Base-by-base conservation (phyloP, 2,888 invertebrate genomes). In the Hemicrepidius hirtus region DNA sequence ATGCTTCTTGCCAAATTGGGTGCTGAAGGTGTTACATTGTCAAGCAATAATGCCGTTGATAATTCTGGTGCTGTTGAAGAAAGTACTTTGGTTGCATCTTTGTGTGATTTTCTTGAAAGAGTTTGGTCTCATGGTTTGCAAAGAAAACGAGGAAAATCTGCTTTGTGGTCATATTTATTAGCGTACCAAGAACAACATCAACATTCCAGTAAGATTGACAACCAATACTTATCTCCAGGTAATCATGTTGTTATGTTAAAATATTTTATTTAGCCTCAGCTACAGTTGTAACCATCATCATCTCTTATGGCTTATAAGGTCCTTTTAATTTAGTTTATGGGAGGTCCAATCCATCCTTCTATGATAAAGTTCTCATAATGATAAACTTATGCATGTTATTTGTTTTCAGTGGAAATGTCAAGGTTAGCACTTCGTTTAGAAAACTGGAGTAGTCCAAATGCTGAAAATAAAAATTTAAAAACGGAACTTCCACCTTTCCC, bases 1-100 rank as follows among this genome's bases (percentile, higher is more conserved):
- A 98, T 99, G 97, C 88, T 99, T 37, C 92, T 99, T n/a, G 98
- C 98, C 83, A 99, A 99, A 88, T 95, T 99, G 94, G 99, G 99
- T 0, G 94, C 93, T 3, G 99, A 99, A 88, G 99, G 98, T 9
- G 94, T 96, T 0, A 97, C 97, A 59, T 87, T 99, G 75, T 86
- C 86, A 0, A 98, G 98, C 12, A 94, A 98, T 76, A 94, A 94
- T 44, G 93, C 94, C 3, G 80, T 82, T 49, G 96, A 97, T 55
- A 90, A 88, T 24, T 85, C 89, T n/a, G 89, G 90, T 0, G 91
- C 90, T 13, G 94, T 97, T 0, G 99, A 99, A 87, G 99, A 99
- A 86, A 99, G 97, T 84, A 99, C 99, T 0, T 90, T 99, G 80
- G 98, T 99, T 49, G 98, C 98, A n/a, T 96, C 97, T 68, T 89